Conservation (phyloP, 2,888 invertebrate genomes). For the Marronus borbonicus region DNA sequence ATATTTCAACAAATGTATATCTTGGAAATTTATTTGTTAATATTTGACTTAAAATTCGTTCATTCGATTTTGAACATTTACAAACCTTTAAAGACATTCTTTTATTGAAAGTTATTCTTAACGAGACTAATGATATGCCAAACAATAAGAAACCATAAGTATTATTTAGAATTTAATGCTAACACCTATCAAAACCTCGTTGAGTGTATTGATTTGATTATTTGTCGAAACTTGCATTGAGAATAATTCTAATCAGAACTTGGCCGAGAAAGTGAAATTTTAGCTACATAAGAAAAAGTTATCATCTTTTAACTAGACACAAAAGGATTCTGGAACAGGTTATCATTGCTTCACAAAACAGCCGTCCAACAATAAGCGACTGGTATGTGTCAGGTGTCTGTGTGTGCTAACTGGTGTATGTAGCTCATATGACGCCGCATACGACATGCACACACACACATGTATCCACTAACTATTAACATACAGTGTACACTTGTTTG, state of each 20-base stretch:
- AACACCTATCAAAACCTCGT: neutral
- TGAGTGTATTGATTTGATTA: neutral
- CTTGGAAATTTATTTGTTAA: too few relatives aligned
- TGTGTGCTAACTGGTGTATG: constrained; percentile 48
- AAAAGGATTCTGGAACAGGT: constrained; percentile 44
- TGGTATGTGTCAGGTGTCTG: constrained; percentile 48
- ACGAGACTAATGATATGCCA: too few relatives aligned
- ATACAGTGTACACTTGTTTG: constrained; percentile 72
- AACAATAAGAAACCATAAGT: too few relatives aligned
- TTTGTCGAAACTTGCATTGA: too few relatives aligned
- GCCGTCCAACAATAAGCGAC: constrained; percentile 35
- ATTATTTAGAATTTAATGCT: too few relatives aligned
- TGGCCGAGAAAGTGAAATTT: too few relatives aligned
- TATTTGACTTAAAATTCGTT: too few relatives aligned
- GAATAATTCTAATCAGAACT: too few relatives aligned
- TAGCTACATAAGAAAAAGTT: neutral
- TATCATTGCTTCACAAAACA: constrained; percentile 24
- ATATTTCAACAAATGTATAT: too few relatives aligned
- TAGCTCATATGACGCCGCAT: constrained; percentile 49
- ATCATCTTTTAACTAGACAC: constrained; percentile 8
- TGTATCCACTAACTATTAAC: constrained; percentile 64
- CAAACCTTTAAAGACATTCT: neutral
- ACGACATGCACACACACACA: constrained; percentile 49
- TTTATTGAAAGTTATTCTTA: neutral
- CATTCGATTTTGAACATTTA: too few relatives aligned